phyloP scores from a whole-genome alignment of 2,113 vertebrate species.

The Herpailurus yagouaroundi region DNA sequence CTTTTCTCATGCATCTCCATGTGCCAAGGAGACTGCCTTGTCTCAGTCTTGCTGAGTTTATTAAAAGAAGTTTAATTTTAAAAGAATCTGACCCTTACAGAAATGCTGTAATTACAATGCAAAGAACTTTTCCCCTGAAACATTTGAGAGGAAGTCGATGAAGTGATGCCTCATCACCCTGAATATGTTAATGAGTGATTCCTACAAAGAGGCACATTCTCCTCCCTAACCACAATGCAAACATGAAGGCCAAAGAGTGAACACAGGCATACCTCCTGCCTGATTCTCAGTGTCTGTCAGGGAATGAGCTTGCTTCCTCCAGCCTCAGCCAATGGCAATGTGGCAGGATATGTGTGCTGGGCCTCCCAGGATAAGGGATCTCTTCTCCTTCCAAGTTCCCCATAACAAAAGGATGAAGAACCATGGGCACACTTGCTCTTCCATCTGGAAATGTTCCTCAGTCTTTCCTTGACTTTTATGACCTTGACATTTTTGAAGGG shows the following conservation, averaged over 20 bases:
- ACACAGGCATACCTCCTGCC: neutral
- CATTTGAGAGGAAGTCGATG: neutral
- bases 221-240: neutral
- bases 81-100: neutral
- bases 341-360: neutral
- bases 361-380: neutral
- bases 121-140: neutral
- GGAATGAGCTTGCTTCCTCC: too few species aligned
- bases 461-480: too few species aligned
- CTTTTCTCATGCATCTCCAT: neutral
- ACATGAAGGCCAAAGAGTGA: neutral
- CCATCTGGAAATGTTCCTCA: neutral
- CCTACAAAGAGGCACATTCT: neutral
- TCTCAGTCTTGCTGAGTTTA: neutral
- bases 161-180: neutral
- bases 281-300: neutral
- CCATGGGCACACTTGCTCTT: neutral
- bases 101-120: neutral
- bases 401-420: neutral
- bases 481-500: neutral
- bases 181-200: neutral
- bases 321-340: neutral
- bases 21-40: accelerated
- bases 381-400: neutral
- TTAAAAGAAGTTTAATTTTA: neutral